Percentiles rank a stretch among this genome's conserved stretches.
Conservation (phyloP, 2,888 invertebrate species). For the Hedya salicella region DNA sequence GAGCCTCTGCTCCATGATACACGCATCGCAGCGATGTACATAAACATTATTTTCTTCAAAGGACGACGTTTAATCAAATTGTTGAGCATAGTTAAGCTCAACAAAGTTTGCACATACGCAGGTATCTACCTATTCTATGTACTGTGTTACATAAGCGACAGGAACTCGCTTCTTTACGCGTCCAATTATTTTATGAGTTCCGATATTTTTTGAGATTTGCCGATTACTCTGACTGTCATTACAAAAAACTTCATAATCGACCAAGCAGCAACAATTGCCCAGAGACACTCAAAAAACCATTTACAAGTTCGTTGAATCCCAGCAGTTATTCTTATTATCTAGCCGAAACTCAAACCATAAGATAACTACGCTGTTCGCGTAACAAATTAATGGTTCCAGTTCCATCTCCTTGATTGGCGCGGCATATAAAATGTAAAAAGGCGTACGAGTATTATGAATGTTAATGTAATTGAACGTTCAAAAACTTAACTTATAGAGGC, state of each 20-base stretch:
- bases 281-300: slow-evolving; percentile 47
- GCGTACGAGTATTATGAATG: slow-evolving; percentile 21
- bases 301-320: slow-evolving; percentile 42
- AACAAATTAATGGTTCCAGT: slow-evolving; percentile 16
- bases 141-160: slow-evolving; percentile 5
- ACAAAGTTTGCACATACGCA: slow-evolving; percentile 15
- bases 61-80: slow-evolving; percentile 36
- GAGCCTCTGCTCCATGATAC: slow-evolving; percentile 13
- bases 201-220: not conserved
- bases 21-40: slow-evolving; percentile 1
- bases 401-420: slow-evolving; percentile 14
- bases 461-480: slow-evolving; percentile 32
- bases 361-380: slow-evolving; percentile 21
- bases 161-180: slow-evolving; percentile 9
- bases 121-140: slow-evolving; percentile 2
- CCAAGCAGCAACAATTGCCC: slow-evolving; percentile 39
- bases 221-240: not conserved
- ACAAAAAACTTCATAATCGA: slow-evolving; percentile 17
- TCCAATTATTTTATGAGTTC: slow-evolving; percentile 7
- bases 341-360: slow-evolving; percentile 6
- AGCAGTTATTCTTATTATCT: slow-evolving; percentile 9
- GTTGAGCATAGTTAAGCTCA: slow-evolving; percentile 25
- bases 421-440: slow-evolving; percentile 16
- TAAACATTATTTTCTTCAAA: slow-evolving; percentile 28
- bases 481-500: slow-evolving; percentile 2